phyloP scores from a whole-genome alignment of 2,113 vertebrate species.

The Brachionichthys hirsutus region DNA sequence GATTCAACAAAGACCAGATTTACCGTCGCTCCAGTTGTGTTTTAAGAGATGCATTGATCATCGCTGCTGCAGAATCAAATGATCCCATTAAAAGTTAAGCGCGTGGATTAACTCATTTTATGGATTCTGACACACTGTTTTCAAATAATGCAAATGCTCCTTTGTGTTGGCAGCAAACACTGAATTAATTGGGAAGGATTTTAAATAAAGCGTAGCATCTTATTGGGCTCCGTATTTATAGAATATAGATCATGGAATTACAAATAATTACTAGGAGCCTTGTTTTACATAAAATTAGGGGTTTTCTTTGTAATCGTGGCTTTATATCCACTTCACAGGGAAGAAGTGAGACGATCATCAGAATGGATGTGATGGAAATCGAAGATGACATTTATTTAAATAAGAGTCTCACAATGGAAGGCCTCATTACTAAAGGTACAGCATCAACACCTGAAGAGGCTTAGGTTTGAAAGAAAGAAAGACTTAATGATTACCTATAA shows the following conservation, averaged over 20 bases:
- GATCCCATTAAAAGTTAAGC: background rate
- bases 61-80: background rate
- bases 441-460: background rate
- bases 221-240: too few species aligned
- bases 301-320: background rate
- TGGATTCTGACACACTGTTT: background rate
- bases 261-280: too few species aligned
- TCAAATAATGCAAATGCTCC: background rate
- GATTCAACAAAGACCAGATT: too few species aligned
- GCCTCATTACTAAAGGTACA: constrained; percentile 23
- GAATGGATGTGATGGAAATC: constrained; percentile 52
- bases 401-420: background rate
- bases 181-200: background rate
- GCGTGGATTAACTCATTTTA: background rate
- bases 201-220: background rate
- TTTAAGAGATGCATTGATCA: background rate
- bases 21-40: too few species aligned
- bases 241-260: too few species aligned
- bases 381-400: background rate
- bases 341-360: background rate
- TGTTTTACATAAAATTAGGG: too few species aligned
- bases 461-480: too few species aligned
- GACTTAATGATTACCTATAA: too few species aligned
- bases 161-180: background rate
- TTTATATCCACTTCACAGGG: background rate